These are phyloP conservation scores for Oligia fasciuncula DNA, from an alignment of 2,888 invertebrate species.

Conservation along the genomic window DNA sequence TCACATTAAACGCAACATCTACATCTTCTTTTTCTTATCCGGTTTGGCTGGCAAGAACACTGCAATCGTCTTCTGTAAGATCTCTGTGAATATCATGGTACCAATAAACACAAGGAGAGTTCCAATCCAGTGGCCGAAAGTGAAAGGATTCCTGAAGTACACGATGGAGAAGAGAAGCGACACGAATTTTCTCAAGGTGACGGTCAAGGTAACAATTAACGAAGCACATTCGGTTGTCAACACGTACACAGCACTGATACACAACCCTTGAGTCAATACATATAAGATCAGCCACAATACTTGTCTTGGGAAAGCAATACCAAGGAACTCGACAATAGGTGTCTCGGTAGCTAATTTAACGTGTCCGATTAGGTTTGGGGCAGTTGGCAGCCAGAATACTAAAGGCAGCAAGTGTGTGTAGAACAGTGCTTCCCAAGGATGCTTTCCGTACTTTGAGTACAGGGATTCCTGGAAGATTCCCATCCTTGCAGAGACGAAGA, in stretches of 20 bases:
- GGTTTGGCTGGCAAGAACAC: conserved; percentile 77
- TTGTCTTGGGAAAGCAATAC: conserved; percentile 91
- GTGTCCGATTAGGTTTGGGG: conserved; percentile 94
- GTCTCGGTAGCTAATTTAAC: conserved; percentile 93
- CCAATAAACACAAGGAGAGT: conserved; percentile 97
- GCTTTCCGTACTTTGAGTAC: conserved; percentile 96
- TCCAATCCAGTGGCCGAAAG: conserved; percentile 96
- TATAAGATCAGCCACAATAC: conserved; percentile 95
- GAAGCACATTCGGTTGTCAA: conserved; percentile 98
- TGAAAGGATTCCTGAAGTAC: conserved; percentile 98
- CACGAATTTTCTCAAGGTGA: conserved; percentile 98
- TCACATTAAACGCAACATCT: conserved; percentile 62
- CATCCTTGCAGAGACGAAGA: conserved; percentile 98
- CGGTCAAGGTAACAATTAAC: conserved; percentile 97
- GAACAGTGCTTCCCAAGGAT: conserved; percentile 96
- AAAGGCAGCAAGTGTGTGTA: conserved; percentile 97
- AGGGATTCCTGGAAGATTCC: conserved; percentile 98
- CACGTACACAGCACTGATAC: conserved; percentile 98
- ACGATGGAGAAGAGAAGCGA: conserved; percentile 98
- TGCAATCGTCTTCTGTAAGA: conserved; percentile 89
- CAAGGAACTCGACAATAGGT: conserved; percentile 91
- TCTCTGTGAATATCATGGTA: conserved; percentile 97
- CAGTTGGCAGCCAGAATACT: conserved; percentile 96
- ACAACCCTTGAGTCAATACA: conserved; percentile 96
- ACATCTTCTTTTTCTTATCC: conserved; percentile 80